phyloP scores from a whole-genome alignment of 2,888 invertebrate species.

The Spisula solida region DNA sequence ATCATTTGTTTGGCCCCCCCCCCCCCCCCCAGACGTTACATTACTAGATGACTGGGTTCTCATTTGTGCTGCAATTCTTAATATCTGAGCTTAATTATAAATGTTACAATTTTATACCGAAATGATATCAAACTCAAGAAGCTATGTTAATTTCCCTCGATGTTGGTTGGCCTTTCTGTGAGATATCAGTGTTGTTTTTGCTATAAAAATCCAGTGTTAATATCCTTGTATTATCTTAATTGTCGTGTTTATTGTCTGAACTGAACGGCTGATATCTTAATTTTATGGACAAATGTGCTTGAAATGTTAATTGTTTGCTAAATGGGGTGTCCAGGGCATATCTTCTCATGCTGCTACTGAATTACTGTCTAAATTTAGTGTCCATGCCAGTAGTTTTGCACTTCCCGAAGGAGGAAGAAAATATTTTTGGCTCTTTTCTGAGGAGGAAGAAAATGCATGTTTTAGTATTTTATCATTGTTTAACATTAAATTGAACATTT shows the following conservation, averaged over 20 bases:
- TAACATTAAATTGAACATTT: too few species aligned
- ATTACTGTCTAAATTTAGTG: neutral
- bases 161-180: neutral
- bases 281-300: constrained; percentile 20
- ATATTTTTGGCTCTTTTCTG: neutral
- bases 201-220: constrained; percentile 9
- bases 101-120: too few species aligned
- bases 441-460: neutral
- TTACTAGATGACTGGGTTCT: neutral
- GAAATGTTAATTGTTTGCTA: constrained; percentile 22
- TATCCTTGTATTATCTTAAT: constrained; percentile 8
- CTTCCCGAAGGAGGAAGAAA: neutral
- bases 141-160: neutral
- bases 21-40: neutral
- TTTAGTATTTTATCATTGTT: too few species aligned
- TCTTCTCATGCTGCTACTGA: constrained; percentile 10
- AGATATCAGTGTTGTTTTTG: neutral
- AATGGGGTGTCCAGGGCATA: neutral
- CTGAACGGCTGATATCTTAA: constrained; percentile 1
- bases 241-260: constrained; percentile 14
- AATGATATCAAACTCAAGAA: neutral
- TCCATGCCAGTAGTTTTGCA: neutral
- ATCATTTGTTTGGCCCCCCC: neutral
- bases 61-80: neutral
- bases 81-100: neutral